phyloP scores from a whole-genome alignment of 2,113 vertebrate genomes.

The Oryctolagus cuniculus region DNA sequence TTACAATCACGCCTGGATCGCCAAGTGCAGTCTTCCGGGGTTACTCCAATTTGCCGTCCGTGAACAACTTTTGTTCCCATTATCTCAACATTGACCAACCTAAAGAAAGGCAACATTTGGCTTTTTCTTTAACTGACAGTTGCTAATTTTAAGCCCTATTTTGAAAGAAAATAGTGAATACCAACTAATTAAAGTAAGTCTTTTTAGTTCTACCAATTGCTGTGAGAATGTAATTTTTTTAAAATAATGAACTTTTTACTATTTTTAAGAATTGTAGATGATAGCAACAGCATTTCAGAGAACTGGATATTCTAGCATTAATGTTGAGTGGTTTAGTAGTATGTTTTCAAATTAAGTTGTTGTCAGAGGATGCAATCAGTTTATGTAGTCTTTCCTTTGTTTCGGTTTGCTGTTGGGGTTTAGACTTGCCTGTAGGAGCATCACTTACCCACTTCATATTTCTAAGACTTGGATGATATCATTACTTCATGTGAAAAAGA shows the following conservation, averaged over 20 bases:
- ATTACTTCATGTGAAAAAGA: neutral
- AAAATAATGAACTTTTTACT: constrained; percentile 18
- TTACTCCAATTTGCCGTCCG: constrained; percentile 32
- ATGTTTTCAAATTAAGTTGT: constrained; percentile 22
- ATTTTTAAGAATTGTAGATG: constrained; percentile 42
- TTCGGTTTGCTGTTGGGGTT: constrained; percentile 29
- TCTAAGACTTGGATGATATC: neutral
- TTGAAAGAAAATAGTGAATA: constrained; percentile 69
- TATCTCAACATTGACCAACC: neutral
- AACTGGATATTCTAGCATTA: neutral
- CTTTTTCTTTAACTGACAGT: constrained; percentile 54
- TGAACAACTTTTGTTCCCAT: neutral
- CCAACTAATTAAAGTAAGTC: constrained; percentile 62
- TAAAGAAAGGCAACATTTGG: constrained; percentile 34
- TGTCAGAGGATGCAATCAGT: neutral
- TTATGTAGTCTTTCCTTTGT: constrained; percentile 40
- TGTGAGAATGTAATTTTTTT: neutral
- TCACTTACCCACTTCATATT: neutral
- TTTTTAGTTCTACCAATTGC: constrained; percentile 29
- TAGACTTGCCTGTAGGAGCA: neutral
- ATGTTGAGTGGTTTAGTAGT: constrained; percentile 35
- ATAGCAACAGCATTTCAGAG: constrained; percentile 24
- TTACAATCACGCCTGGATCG: neutral
- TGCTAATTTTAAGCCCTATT: constrained; percentile 53
- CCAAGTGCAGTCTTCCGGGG: constrained; percentile 51